Evolutionary conservation across 2,797 vertebrate genomes (phyloP).

Genomic region (Sebastes flavidus): DNA sequence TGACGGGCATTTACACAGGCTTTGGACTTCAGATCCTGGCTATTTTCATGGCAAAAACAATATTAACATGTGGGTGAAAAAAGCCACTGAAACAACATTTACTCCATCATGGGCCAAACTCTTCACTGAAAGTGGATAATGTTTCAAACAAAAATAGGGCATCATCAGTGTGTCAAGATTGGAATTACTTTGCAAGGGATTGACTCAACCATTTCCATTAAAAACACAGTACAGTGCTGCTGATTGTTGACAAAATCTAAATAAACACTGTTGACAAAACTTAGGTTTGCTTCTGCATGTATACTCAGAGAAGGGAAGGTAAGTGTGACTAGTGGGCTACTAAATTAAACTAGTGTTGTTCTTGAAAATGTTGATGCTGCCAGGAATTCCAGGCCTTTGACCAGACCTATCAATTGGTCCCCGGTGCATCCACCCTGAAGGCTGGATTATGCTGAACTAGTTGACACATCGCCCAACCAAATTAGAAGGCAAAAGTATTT

Average conservation of each 20-base stretch:
- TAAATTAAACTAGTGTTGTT: background rate
- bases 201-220: background rate
- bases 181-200: background rate
- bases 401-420: background rate
- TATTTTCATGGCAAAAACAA: background rate
- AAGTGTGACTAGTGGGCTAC: background rate
- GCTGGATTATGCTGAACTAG: background rate
- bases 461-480: too few relatives aligned
- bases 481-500: too few relatives aligned
- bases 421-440: background rate
- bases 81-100: background rate
- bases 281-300: background rate
- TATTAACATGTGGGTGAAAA: background rate
- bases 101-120: background rate
- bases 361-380: background rate
- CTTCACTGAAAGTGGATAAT: background rate
- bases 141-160: background rate
- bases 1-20: background rate
- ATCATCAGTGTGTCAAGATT: background rate
- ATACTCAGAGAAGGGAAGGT: background rate
- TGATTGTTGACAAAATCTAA: background rate
- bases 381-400: background rate
- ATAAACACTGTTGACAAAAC: background rate
- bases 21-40: background rate
- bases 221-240: background rate